Evolutionary conservation across 2,797 vertebrate species (phyloP), one percentile per base, ranked within the genome.

Genomic region (Alfaro cultratus): DNA sequence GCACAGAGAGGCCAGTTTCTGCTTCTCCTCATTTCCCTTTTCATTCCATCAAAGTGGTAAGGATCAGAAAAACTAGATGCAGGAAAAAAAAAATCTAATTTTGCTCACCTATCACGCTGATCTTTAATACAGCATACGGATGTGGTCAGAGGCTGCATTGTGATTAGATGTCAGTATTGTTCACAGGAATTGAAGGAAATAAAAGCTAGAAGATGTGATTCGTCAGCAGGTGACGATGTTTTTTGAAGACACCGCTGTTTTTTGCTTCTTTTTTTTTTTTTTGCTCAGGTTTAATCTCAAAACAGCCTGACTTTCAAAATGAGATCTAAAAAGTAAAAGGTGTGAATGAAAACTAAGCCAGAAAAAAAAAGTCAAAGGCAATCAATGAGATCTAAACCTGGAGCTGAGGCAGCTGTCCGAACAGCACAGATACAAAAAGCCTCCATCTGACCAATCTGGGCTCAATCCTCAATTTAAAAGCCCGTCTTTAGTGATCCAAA

Each of bases 41-140:
- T 88, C 78, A 80, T 85, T 75, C 70, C 23, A 68, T 82, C 81
- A 62, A 67, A 78, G 34, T 57, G 5, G 72, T 57, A 62, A 77
- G 68, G 73, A 85, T 83, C 82, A 73, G 73, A 74, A 46, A 49
- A 75, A 79, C 83, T 76, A 74, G 47, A 82, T 39, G 64, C 57
- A 74, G n/a, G 12, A 43, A 43, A 74, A 23, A 23, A 49, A 39
- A 57, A 85, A 85, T 83, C 74, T 68, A 77, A 87, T 88, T 82
- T 83, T 82, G 79, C 46, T 79, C 74, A 46, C 88, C 79, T n/a
- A n/a, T 83, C 80, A n/a, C 53, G 18, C 53, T 75, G 78, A 89
- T 91, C 82, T 86, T 87, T 86, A 85, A 90, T 83, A 84, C 45
- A 62, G 80, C 87, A 91, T 85, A 86, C 57, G 80, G 74, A 86